These are phyloP conservation scores for Rhinoderma darwinii DNA, from an alignment of 2,113 vertebrate genomes.

Conservation along the genomic window DNA sequence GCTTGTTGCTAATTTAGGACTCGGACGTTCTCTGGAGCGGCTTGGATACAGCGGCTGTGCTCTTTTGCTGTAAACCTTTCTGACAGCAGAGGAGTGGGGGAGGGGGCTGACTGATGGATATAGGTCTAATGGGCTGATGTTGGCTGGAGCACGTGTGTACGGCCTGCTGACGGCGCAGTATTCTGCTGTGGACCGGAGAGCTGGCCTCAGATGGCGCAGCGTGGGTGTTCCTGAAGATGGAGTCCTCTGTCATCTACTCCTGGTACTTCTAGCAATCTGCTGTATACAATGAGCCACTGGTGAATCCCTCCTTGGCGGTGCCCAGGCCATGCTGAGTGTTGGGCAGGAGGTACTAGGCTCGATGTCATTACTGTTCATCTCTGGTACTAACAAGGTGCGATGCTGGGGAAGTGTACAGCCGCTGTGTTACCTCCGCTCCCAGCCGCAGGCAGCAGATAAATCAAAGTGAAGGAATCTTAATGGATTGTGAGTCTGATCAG, in stretches of 20 bases:
- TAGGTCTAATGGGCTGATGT: constrained; percentile 25
- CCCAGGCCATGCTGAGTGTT: not conserved
- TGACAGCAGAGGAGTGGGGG: constrained; percentile 28
- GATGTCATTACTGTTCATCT: not conserved
- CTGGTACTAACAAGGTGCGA: constrained; percentile 29
- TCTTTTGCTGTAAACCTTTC: constrained; percentile 48
- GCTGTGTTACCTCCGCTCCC: not conserved
- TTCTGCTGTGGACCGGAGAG: no score
- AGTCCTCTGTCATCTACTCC: no score
- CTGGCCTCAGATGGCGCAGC: no score
- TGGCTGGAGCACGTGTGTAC: not conserved
- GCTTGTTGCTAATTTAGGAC: constrained; percentile 52
- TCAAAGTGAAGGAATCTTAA: constrained; percentile 53
- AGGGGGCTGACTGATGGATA: constrained; percentile 30
- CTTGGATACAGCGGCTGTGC: constrained; percentile 26
- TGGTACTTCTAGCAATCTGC: no score
- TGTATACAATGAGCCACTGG: no score
- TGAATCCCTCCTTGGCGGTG: not conserved
- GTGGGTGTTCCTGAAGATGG: not conserved
- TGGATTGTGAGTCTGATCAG: constrained; percentile 52
- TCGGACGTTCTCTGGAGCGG: constrained; percentile 19
- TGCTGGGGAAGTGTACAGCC: not conserved
- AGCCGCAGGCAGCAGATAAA: constrained; percentile 46
- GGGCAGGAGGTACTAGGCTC: not conserved
- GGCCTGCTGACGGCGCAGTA: not conserved